A percentile compares a stretch with the other conserved stretches of the same genome.
These are phyloP conservation scores for Drosophila pruinosa DNA, from an alignment of 1,140 invertebrate species.

Conservation along the genomic window DNA sequence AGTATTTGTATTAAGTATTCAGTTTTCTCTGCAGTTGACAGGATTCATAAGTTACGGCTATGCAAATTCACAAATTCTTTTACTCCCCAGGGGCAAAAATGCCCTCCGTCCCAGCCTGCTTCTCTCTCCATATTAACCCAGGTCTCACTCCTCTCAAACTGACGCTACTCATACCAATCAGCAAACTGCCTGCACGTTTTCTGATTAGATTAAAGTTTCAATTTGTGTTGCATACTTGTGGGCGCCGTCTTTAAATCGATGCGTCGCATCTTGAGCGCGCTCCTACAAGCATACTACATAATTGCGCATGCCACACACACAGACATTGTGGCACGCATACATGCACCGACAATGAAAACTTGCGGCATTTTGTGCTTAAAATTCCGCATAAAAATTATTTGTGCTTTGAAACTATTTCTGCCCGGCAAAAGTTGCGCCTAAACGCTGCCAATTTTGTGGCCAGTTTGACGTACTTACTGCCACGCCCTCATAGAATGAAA, in stretches of 20 bases:
- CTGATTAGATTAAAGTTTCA: constrained; percentile 35
- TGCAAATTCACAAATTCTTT: constrained; percentile 22
- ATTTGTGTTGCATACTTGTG: constrained; percentile 31
- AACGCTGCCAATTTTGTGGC: constrained; percentile 31
- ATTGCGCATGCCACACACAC: constrained; percentile 10
- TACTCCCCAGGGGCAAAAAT: background rate
- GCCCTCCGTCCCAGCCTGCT: background rate
- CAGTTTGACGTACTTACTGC: constrained; percentile 7
- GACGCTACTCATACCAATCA: background rate
- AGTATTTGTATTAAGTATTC: constrained; percentile 6
- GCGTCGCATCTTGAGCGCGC: constrained; percentile 11
- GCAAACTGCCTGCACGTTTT: background rate
- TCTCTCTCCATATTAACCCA: background rate
- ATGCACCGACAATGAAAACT: background rate
- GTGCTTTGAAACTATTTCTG: constrained; percentile 22
- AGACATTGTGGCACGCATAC: constrained; percentile 3
- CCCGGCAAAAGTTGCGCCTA: constrained; percentile 11
- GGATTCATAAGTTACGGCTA: constrained; percentile 23
- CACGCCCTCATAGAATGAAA: background rate
- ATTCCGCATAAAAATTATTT: constrained; percentile 31
- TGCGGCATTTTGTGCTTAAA: constrained; percentile 31
- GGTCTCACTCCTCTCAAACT: background rate
- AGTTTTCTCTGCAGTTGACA: constrained; percentile 23
- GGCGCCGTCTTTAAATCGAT: constrained; percentile 39
- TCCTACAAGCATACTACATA: constrained; percentile 4